phyloP scores from a whole-genome alignment of 2,888 invertebrate genomes.

The Conops quadrifasciatus region DNA sequence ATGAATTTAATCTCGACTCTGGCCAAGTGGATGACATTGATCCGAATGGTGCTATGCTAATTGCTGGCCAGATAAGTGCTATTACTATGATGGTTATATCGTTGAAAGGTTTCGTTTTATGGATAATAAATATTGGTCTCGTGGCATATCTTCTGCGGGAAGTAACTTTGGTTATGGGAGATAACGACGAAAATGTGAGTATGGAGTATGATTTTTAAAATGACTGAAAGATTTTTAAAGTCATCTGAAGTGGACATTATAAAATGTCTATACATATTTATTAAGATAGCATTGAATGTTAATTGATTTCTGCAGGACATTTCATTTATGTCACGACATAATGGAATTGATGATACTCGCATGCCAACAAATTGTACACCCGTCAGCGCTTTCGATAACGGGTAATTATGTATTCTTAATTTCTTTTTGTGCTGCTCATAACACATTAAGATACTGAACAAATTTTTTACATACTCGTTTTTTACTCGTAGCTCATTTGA shows the following conservation, averaged over 20 bases:
- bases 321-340: conserved; percentile 53
- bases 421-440: too few relatives aligned
- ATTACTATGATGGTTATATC: conserved; percentile 63
- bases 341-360: conserved; percentile 56
- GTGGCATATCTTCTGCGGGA: conserved; percentile 51
- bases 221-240: neutral
- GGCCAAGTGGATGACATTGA: conserved; percentile 45
- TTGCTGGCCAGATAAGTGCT: conserved; percentile 56
- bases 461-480: neutral
- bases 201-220: neutral
- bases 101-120: conserved; percentile 65
- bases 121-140: conserved; percentile 62
- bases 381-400: conserved; percentile 57
- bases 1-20: conserved; percentile 45
- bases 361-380: conserved; percentile 53
- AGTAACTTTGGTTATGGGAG: conserved; percentile 47
- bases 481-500: too few relatives aligned
- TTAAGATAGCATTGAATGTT: neutral
- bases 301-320: conserved; percentile 48
- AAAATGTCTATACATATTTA: neutral
- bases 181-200: conserved; percentile 55
- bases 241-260: neutral
- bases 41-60: conserved; percentile 50
- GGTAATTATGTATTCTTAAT: conserved; percentile 29
- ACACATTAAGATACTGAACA: too few relatives aligned